Conservation (phyloP, 2,797 vertebrate species). For the Hippopotamyrus pictus region DNA sequence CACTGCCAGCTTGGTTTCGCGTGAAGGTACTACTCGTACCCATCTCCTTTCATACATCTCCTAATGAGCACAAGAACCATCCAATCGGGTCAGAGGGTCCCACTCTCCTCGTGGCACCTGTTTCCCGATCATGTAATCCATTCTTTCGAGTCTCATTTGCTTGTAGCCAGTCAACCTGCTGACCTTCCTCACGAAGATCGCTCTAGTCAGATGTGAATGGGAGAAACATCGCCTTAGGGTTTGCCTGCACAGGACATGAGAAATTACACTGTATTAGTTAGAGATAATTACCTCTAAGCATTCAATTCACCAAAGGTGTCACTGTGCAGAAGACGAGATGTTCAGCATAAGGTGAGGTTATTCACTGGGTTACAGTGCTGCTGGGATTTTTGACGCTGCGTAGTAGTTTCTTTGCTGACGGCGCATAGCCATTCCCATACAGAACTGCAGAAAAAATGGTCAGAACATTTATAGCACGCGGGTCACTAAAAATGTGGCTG, state of each 20-base stretch:
- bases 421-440: background rate
- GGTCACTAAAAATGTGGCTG: background rate
- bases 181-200: background rate
- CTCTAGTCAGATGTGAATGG: background rate
- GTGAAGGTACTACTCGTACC: background rate
- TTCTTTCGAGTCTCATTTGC: background rate
- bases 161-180: background rate
- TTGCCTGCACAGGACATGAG: constrained; percentile 34
- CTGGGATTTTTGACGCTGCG: background rate
- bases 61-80: background rate
- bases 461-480: background rate
- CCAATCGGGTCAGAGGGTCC: background rate
- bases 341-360: background rate
- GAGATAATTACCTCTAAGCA: constrained; percentile 37
- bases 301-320: constrained; percentile 29
- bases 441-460: background rate
- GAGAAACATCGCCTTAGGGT: constrained; percentile 44
- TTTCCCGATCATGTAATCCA: background rate
- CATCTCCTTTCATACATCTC: background rate
- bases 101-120: background rate
- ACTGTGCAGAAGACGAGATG: constrained; percentile 12
- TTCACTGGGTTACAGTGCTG: background rate
- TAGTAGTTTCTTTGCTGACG: background rate
- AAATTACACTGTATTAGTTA: constrained; percentile 23
- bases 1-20: background rate